Evolutionary conservation across 2,888 invertebrate species (phyloP).

Genomic region (Pyralis farinalis): DNA sequence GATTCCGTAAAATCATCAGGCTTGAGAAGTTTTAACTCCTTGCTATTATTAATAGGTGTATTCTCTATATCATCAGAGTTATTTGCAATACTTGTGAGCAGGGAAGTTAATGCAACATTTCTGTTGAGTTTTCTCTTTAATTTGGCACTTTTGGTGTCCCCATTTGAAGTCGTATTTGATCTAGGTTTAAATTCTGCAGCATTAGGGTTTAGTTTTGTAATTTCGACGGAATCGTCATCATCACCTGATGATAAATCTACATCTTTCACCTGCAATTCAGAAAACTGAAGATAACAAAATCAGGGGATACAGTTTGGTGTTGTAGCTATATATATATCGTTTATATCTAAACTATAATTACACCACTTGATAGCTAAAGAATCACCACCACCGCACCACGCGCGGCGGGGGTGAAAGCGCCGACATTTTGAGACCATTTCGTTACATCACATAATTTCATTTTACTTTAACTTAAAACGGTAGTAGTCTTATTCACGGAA

Average conservation of each 20-base stretch:
- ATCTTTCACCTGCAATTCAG: slow-evolving; percentile 42
- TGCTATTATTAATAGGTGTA: slow-evolving; percentile 5
- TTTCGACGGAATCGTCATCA: slow-evolving; percentile 15
- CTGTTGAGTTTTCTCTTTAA: slow-evolving; percentile 25
- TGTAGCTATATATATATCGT: too few species aligned
- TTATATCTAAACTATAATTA: too few species aligned
- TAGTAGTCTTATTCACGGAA: too few species aligned
- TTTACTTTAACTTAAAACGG: too few species aligned
- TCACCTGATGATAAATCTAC: slow-evolving; percentile 12
- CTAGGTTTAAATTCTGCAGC: slow-evolving; percentile 2
- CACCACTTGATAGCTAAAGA: too few species aligned
- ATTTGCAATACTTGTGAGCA: slow-evolving; percentile 20
- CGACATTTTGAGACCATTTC: too few species aligned
- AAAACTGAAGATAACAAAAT: too few species aligned
- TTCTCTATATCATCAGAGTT: background rate
- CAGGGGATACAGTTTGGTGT: too few species aligned
- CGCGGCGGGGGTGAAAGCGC: too few species aligned
- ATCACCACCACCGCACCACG: too few species aligned
- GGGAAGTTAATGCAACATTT: slow-evolving; percentile 46
- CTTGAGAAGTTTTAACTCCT: slow-evolving; percentile 25
- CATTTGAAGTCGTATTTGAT: slow-evolving; percentile 6
- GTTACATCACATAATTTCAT: too few species aligned
- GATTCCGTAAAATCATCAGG: slow-evolving; percentile 28
- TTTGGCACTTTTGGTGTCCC: background rate
- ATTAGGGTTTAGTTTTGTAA: slow-evolving; percentile 16